Conservation (phyloP, 2,113 vertebrate species). For the Neogale vison region DNA sequence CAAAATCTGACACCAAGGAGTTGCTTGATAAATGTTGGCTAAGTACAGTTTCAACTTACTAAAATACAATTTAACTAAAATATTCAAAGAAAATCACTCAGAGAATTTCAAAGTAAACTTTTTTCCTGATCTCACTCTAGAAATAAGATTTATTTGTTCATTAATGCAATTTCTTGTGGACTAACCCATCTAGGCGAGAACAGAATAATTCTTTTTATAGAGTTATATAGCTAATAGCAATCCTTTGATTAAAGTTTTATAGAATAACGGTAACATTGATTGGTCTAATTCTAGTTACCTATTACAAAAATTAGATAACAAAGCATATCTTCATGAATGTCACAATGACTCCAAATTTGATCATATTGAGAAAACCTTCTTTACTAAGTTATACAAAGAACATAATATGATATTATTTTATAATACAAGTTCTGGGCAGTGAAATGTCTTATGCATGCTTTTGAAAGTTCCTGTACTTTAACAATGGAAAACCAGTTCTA, state of each 20-base stretch:
- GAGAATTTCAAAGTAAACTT: conserved; percentile 19
- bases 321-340: not conserved
- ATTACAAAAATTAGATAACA: conserved; percentile 16
- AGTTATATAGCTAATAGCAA: not conserved
- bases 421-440: not conserved
- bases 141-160: conserved; percentile 29
- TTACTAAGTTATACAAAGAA: not conserved
- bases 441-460: not conserved
- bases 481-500: not conserved
- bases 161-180: conserved; percentile 1
- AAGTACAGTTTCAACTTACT: not conserved
- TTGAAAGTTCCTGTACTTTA: not conserved
- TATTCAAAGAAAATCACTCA: not conserved
- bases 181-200: not conserved
- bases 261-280: not conserved
- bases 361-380: not conserved
- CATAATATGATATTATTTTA: not conserved
- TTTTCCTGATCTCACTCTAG: not conserved
- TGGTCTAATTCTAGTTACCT: not conserved
- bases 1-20: conserved; percentile 12
- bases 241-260: not conserved
- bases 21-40: not conserved
- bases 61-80: not conserved
- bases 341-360: not conserved
- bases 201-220: not conserved